A percentile compares a stretch with the other conserved stretches of the same genome.
phyloP scores from a whole-genome alignment of 2,113 vertebrate genomes.

The Periophthalmodon schlosseri region DNA sequence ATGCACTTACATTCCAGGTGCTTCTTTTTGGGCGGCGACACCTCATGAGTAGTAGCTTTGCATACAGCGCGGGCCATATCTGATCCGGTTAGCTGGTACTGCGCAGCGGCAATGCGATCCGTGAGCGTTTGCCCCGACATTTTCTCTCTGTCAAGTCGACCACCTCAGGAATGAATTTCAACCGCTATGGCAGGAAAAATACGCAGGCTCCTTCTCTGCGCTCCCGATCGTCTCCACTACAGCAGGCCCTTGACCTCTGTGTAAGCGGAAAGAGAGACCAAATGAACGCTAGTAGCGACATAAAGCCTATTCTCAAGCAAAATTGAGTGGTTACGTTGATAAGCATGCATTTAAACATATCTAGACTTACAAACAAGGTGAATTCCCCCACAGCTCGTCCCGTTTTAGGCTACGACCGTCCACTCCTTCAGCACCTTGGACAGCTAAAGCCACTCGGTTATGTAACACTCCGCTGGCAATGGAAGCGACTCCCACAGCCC shows the following conservation, averaged over 20 bases:
- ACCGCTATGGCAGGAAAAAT: neutral
- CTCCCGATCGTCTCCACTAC: slow-evolving; percentile 27
- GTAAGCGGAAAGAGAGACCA: slow-evolving; percentile 45
- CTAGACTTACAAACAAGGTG: slow-evolving; percentile 63
- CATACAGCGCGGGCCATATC: slow-evolving; percentile 95
- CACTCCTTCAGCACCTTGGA: slow-evolving; percentile 70
- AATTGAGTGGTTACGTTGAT: slow-evolving; percentile 42
- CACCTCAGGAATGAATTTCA: slow-evolving; percentile 49
- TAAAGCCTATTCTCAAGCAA: slow-evolving; percentile 6
- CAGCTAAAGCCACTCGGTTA: slow-evolving; percentile 71
- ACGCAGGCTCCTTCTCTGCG: slow-evolving; percentile 9
- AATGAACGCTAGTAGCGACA: slow-evolving; percentile 20
- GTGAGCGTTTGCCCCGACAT: slow-evolving; percentile 99
- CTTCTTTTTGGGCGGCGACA: slow-evolving; percentile 99
- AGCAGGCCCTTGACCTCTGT: slow-evolving; percentile 70
- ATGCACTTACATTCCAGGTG: slow-evolving; percentile 95
- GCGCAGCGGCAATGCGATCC: slow-evolving; percentile 96
- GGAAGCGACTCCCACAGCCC: slow-evolving; percentile 35
- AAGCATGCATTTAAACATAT: slow-evolving; percentile 28
- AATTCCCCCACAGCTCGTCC: slow-evolving; percentile 52
- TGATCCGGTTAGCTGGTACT: slow-evolving; percentile 96
- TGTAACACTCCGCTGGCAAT: slow-evolving; percentile 62
- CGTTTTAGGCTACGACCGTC: slow-evolving; percentile 44
- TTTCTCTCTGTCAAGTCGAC: slow-evolving; percentile 76
- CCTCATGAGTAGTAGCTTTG: slow-evolving; percentile 98